Evolutionary conservation across 1,140 invertebrate genomes (phyloP).

Genomic region (Daktulosphaira vitifoliae): DNA sequence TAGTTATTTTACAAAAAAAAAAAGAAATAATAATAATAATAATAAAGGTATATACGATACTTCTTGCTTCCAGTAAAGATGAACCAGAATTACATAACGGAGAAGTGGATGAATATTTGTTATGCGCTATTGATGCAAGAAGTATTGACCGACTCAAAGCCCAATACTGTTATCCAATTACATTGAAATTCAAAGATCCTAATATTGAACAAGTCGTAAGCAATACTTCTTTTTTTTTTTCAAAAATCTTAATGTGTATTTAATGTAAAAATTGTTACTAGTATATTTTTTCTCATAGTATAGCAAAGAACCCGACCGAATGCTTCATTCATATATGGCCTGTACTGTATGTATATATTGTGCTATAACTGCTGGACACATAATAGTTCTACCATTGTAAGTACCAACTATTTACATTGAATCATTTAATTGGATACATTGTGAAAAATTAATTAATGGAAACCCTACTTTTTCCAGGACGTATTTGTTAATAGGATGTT

Average conservation of each 20-base stretch:
- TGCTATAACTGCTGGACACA: constrained; percentile 54
- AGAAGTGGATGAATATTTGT: constrained; percentile 89
- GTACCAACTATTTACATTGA: constrained; percentile 42
- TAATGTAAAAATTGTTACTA: background rate
- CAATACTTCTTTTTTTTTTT: too few relatives aligned
- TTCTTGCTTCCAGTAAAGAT: too few relatives aligned
- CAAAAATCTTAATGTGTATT: too few relatives aligned
- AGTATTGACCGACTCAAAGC: constrained; percentile 77
- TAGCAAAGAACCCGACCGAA: constrained; percentile 64
- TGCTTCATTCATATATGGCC: constrained; percentile 74
- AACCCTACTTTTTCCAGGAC: constrained; percentile 7
- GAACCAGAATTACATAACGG: constrained; percentile 50
- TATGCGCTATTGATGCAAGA: constrained; percentile 86
- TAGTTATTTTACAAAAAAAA: too few relatives aligned
- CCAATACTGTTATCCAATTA: constrained; percentile 72
- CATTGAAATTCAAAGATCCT: constrained; percentile 69
- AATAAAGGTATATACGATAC: too few relatives aligned
- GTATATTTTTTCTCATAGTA: constrained; percentile 52
- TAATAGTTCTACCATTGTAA: constrained; percentile 61
- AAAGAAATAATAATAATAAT: too few relatives aligned
- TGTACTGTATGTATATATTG: constrained; percentile 67
- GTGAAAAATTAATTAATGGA: background rate
- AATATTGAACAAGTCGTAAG: constrained; percentile 70
- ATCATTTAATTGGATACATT: background rate
- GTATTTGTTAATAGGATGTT: constrained; percentile 22